Base-by-base conservation (phyloP, 2,113 vertebrate genomes). In the Heloderma charlesbogerti region DNA sequence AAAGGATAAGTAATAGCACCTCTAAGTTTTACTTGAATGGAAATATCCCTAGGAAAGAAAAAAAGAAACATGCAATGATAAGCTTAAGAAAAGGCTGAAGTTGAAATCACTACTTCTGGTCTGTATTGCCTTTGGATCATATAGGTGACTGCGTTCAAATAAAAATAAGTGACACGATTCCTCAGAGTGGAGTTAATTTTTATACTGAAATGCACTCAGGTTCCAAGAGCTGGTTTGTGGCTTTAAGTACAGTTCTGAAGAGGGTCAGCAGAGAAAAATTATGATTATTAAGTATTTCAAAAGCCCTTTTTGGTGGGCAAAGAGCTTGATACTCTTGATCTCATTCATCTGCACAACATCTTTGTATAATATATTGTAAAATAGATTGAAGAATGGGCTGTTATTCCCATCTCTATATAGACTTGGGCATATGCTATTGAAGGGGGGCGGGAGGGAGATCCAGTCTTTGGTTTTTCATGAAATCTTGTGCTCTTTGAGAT, bases 211-310 rank as follows among this genome's bases (percentile, higher is more conserved):
- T 87, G 90, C 81, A 93, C 25, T 79, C 18, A 82, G 74, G 84
- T 92, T 91, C 74, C 0, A 0, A 94, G 57, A 15, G 88, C 29
- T 91, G 92, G 40, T 54, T 71, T 78, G 51, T 87, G 90, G 74
- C 31, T 57, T 89, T 94, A 88, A 90, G 43, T 10, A 13, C 57
- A 66, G 48, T 27, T 60, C 86, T 91, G 82, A 93, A 95, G 40
- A 79, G 22, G 92, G 93, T 95, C 86, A 93, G 90, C 91, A 89
- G 75, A 72, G 89, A 88, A 74, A 88, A 90, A 87, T 91, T 92
- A 94, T 77, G 40, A 37, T 89, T 82, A 57, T 57, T 72, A 80
- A 80, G 63, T 31, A 43, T 72, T 82, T 89, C 66, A 57, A 25
- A 60, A 77, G 48, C 66, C 31, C 7, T 81, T 71, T 72, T 81